Conservation (phyloP, 2,113 vertebrate genomes). For the Siniperca chuatsi region DNA sequence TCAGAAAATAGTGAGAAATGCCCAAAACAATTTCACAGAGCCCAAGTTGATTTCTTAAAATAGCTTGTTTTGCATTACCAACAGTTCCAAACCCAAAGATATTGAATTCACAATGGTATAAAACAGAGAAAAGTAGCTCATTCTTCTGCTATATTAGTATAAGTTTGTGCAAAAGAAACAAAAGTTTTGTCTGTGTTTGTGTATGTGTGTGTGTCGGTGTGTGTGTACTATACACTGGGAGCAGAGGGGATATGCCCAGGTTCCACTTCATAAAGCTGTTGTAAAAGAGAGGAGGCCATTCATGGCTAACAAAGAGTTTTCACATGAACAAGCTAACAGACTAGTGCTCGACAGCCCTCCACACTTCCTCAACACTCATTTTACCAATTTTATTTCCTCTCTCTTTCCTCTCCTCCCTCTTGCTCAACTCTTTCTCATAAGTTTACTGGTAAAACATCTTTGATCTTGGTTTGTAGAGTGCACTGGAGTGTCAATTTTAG, state of each 20-base stretch:
- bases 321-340: conserved; percentile 67
- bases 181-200: conserved; percentile 10
- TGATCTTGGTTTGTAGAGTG: neutral
- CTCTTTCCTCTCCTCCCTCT: neutral
- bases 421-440: conserved; percentile 11
- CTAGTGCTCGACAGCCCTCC: conserved; percentile 22
- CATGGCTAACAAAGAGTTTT: conserved; percentile 69
- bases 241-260: conserved; percentile 33
- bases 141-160: neutral
- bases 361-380: conserved; percentile 52
- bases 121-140: neutral
- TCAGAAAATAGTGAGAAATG: neutral
- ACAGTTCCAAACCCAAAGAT: neutral
- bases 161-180: conserved; percentile 10
- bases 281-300: conserved; percentile 65
- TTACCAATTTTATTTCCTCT: conserved; percentile 38
- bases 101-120: neutral
- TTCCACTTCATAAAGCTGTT: conserved; percentile 71
- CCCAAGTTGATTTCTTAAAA: neutral
- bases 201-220: conserved; percentile 22
- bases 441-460: conserved; percentile 21
- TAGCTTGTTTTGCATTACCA: neutral
- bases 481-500: neutral
- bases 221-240: conserved; percentile 17
- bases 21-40: neutral